Conservation (phyloP, 2,888 invertebrate genomes). For the Escarpia spicata region DNA sequence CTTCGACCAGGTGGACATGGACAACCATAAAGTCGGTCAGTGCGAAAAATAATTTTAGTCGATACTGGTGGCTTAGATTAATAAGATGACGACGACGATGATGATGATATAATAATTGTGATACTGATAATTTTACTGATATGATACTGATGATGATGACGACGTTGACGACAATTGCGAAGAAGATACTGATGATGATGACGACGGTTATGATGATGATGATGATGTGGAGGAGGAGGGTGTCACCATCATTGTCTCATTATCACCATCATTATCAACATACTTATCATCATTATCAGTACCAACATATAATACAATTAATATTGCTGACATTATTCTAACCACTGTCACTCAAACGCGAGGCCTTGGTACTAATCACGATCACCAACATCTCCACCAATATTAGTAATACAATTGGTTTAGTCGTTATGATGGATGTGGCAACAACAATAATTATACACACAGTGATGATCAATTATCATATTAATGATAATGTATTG, state of each 20-base stretch:
- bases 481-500: not conserved
- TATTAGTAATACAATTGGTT: too few relatives aligned
- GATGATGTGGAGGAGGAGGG: too few relatives aligned
- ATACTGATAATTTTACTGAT: not conserved
- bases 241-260: not conserved
- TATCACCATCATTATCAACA: too few relatives aligned
- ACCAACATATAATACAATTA: too few relatives aligned
- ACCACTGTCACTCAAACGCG: not conserved
- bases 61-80: not conserved
- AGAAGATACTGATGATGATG: too few relatives aligned
- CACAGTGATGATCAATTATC: not conserved
- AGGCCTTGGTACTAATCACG: too few relatives aligned
- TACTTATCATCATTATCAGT: too few relatives aligned
- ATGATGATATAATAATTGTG: not conserved
- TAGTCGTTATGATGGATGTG: too few relatives aligned
- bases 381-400: too few relatives aligned
- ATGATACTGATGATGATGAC: too few relatives aligned
- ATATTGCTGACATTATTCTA: not conserved
- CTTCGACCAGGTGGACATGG: not conserved
- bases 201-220: too few relatives aligned
- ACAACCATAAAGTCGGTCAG: not conserved
- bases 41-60: not conserved
- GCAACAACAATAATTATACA: not conserved
- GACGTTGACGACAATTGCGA: too few relatives aligned
- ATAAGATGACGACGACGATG: not conserved